These are phyloP conservation scores for Synaphobranchus kaupii DNA, from an alignment of 2,797 vertebrate species.

Conservation along the genomic window DNA sequence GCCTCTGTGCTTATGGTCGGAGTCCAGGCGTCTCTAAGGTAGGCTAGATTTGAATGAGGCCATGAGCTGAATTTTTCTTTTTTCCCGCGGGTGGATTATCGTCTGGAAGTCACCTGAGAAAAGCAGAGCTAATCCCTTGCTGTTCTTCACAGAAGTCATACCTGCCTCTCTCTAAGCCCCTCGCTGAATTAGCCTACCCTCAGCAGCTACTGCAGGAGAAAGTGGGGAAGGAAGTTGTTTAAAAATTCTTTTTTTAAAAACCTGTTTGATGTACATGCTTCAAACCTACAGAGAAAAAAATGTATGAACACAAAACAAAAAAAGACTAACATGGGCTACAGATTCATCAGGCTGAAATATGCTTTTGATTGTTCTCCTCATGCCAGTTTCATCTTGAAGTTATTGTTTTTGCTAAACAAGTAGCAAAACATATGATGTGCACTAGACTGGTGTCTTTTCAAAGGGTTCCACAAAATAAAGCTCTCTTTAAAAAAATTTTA, in stretches of 20 bases:
- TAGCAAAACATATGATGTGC: neutral
- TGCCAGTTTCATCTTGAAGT: neutral
- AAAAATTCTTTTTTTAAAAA: neutral
- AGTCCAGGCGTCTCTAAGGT: conserved; percentile 60
- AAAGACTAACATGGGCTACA: neutral
- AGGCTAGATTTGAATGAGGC: conserved; percentile 57
- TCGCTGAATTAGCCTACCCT: conserved; percentile 67
- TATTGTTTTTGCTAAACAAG: neutral
- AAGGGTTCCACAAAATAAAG: neutral
- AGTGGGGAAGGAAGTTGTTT: neutral
- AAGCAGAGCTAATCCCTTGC: conserved; percentile 72
- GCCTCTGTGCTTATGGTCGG: conserved; percentile 32
- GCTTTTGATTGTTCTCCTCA: neutral
- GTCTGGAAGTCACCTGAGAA: conserved; percentile 67
- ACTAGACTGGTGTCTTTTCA: neutral
- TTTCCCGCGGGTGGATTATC: conserved; percentile 67
- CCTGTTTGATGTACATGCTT: neutral
- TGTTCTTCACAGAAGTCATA: conserved; percentile 60
- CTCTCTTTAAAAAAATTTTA: neutral
- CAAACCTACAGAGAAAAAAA: neutral
- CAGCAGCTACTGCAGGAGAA: conserved; percentile 60
- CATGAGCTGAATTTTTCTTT: conserved; percentile 61
- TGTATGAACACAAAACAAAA: neutral
- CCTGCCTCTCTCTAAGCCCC: conserved; percentile 67
- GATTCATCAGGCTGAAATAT: neutral